phyloP scores from a whole-genome alignment of 2,113 vertebrate genomes.

The Muscicapa adusta region DNA sequence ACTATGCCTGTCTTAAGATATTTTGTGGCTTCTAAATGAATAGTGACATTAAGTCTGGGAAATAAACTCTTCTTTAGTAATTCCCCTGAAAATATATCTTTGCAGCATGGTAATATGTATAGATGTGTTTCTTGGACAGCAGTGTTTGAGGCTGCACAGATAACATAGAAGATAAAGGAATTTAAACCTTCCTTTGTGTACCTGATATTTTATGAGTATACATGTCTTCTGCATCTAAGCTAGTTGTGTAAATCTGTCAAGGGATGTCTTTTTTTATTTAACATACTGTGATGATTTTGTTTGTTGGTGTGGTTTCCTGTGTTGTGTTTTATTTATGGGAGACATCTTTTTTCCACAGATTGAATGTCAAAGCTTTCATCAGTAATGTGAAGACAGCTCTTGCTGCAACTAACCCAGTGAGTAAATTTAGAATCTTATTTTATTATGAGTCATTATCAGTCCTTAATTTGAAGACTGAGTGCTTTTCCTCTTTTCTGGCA shows the following conservation, averaged over 20 bases:
- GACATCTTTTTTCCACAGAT: slow-evolving; percentile 64
- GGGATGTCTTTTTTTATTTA: not conserved
- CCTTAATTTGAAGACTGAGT: not conserved
- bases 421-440: slow-evolving; percentile 47
- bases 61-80: not conserved
- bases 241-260: not conserved
- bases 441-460: not conserved
- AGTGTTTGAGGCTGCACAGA: not conserved
- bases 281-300: not conserved
- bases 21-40: not conserved
- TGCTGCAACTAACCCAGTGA: slow-evolving; percentile 93
- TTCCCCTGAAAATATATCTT: not conserved
- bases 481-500: slow-evolving; percentile 52
- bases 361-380: slow-evolving; percentile 97
- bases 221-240: not conserved
- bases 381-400: slow-evolving; percentile 96
- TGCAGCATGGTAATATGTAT: not conserved
- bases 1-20: not conserved
- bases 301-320: not conserved
- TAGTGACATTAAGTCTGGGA: not conserved
- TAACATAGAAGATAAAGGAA: not conserved
- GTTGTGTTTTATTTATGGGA: not conserved
- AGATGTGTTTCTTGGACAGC: not conserved
- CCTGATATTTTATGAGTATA: not conserved
- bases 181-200: not conserved